Conservation (phyloP, 2,113 vertebrate genomes). For the Pelecanoides urinatrix region DNA sequence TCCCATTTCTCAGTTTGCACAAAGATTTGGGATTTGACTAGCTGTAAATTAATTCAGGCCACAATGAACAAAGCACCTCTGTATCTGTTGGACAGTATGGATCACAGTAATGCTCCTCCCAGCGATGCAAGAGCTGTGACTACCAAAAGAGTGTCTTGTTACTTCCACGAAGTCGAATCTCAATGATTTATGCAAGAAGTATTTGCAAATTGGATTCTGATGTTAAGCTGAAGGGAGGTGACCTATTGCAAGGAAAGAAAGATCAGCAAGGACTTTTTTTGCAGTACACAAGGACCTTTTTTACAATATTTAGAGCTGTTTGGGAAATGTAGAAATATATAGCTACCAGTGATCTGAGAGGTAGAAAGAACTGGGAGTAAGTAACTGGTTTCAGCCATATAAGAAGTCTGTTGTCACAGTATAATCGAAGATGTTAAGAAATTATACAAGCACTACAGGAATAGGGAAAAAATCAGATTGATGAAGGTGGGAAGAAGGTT, state of each 20-base stretch:
- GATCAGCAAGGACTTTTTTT: neutral
- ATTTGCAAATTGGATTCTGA: neutral
- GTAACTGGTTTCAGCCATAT: neutral
- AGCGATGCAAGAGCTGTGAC: neutral
- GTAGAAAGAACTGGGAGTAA: neutral
- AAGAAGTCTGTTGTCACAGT: neutral
- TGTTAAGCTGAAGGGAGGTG: neutral
- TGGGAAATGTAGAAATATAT: neutral
- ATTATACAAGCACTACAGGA: neutral
- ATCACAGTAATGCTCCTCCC: neutral
- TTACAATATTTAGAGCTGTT: neutral
- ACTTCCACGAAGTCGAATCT: neutral
- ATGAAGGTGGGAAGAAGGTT: neutral
- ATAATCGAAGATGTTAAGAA: neutral
- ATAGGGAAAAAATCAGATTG: neutral
- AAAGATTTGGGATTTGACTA: neutral
- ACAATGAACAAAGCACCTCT: neutral
- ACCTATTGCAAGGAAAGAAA: neutral
- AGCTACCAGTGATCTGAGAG: neutral
- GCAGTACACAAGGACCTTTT: neutral
- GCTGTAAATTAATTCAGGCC: neutral
- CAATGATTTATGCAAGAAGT: neutral
- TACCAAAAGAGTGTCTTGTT: neutral
- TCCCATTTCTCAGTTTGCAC: neutral
- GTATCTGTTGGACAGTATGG: neutral